Conservation (phyloP, 2,113 vertebrate genomes). For the Mugil cephalus region DNA sequence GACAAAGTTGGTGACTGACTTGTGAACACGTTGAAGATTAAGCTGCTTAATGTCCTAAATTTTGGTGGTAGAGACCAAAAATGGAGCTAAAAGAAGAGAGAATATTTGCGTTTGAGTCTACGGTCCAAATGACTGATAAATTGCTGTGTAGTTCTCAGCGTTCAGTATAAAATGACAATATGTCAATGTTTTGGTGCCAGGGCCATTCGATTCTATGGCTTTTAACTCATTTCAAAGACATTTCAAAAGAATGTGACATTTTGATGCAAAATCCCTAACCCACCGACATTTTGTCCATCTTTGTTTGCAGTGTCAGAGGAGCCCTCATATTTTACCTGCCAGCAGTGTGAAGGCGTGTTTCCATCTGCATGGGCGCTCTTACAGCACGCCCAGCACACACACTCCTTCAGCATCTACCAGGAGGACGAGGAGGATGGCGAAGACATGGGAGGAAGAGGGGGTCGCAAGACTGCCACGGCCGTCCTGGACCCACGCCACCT, state of each 20-base stretch:
- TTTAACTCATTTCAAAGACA: no score
- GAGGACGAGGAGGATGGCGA: constrained; percentile 82
- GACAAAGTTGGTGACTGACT: neutral
- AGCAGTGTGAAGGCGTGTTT: constrained; percentile 82
- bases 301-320: constrained; percentile 72
- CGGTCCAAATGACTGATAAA: no score
- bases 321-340: constrained; percentile 84
- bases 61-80: neutral
- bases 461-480: constrained; percentile 85
- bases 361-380: constrained; percentile 83
- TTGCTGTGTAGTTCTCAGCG: no score
- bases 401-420: constrained; percentile 86
- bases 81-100: neutral
- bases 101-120: neutral
- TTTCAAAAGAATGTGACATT: neutral
- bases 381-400: constrained; percentile 84
- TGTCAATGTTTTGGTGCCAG: neutral
- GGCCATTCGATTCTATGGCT: no score
- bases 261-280: neutral
- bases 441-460: constrained; percentile 78
- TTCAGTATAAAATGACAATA: no score
- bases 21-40: no score
- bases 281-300: constrained; percentile 5
- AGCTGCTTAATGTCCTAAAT: no score
- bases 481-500: constrained; percentile 93